These are phyloP conservation scores for Belgica antarctica DNA, from an alignment of 2,888 invertebrate species.

Conservation along the genomic window DNA sequence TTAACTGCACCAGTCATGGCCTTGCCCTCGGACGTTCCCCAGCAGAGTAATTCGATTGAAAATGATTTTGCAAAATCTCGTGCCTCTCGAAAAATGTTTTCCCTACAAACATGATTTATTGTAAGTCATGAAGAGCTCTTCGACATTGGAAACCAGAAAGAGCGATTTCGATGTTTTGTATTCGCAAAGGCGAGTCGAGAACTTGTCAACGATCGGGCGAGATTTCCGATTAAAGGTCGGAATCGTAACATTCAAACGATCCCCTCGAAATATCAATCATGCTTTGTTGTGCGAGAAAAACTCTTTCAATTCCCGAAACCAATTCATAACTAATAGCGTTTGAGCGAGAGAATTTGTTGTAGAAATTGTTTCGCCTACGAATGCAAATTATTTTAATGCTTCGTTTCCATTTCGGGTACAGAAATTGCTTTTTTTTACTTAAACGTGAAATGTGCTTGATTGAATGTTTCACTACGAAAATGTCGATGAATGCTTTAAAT, in stretches of 20 bases:
- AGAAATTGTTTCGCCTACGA: not conserved
- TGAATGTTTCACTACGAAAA: not conserved
- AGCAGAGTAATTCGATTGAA: conserved; percentile 7
- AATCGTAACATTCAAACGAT: no score
- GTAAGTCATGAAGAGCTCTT: not conserved
- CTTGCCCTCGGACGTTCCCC: no score
- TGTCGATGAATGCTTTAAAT: conserved; percentile 1
- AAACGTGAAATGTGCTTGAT: not conserved
- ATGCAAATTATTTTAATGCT: conserved; percentile 5
- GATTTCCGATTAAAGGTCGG: no score
- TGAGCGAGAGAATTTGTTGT: no score
- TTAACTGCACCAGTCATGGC: no score
- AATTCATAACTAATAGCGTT: no score
- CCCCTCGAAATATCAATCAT: conserved; percentile 15
- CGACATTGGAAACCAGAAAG: conserved; percentile 8
- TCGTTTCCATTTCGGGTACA: not conserved
- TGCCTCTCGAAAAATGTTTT: not conserved
- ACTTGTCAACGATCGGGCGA: no score
- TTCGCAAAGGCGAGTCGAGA: no score
- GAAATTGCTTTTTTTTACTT: not conserved
- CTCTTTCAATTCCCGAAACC: conserved; percentile 6
- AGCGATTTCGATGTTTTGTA: no score
- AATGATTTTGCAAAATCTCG: conserved; percentile 1
- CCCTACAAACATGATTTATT: not conserved
- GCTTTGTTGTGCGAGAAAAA: not conserved